These are phyloP conservation scores for Diorhabda sublineata DNA, from an alignment of 1,140 invertebrate genomes.

Conservation along the genomic window DNA sequence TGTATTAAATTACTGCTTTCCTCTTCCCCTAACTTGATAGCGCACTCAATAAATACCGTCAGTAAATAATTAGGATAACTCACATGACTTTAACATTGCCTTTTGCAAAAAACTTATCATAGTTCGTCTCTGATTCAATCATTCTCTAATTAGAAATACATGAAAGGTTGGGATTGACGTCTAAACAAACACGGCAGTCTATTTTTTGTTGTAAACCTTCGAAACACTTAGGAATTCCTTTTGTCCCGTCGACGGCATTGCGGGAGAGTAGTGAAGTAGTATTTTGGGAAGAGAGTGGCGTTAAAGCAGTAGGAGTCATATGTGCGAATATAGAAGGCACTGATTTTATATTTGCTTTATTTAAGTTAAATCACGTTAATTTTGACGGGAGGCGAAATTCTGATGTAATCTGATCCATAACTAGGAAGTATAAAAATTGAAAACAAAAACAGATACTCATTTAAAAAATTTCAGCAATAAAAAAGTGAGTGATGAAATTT, in stretches of 20 bases:
- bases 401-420: too few species aligned
- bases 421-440: too few species aligned
- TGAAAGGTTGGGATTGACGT: conserved; percentile 8
- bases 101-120: too few species aligned
- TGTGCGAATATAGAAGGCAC: conserved; percentile 9
- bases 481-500: too few species aligned
- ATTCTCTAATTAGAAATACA: not conserved
- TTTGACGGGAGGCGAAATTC: too few species aligned
- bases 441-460: too few species aligned
- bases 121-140: not conserved
- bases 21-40: too few species aligned
- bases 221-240: conserved; percentile 13
- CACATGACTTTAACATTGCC: too few species aligned
- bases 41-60: too few species aligned
- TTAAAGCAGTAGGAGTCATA: conserved; percentile 7
- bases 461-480: too few species aligned
- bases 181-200: conserved; percentile 11
- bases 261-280: conserved; percentile 6
- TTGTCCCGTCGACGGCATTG: conserved; percentile 5
- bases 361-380: not conserved
- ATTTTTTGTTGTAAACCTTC: conserved; percentile 9
- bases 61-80: too few species aligned
- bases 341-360: not conserved
- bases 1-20: too few species aligned
- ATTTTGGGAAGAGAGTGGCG: conserved; percentile 9